Evolutionary conservation across 2,888 invertebrate genomes (phyloP).

Genomic region (Eupithecia pulchellata): DNA sequence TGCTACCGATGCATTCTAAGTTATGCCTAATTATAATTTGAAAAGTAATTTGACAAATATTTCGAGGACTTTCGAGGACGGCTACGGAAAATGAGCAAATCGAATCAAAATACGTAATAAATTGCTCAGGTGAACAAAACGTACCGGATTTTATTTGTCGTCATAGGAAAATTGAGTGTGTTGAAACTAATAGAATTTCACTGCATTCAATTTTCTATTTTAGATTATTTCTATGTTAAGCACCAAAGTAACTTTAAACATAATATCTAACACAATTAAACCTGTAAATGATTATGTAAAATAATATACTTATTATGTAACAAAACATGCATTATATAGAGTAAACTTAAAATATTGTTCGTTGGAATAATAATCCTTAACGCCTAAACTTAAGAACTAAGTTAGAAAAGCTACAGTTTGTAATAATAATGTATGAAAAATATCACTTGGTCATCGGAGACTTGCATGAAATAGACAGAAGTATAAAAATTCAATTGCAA

Average conservation of each 20-base stretch:
- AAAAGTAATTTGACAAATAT: slow-evolving; percentile 11
- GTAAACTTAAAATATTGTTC: slow-evolving; percentile 60
- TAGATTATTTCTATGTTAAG: slow-evolving; percentile 11
- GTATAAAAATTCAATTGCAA: slow-evolving; percentile 22
- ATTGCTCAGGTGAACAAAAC: not conserved
- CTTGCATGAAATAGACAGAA: slow-evolving; percentile 34
- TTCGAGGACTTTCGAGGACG: slow-evolving; percentile 23
- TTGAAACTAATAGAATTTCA: slow-evolving; percentile 2
- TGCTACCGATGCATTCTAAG: slow-evolving; percentile 11
- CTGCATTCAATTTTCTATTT: too few species aligned
- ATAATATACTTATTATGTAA: slow-evolving; percentile 31
- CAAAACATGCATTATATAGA: slow-evolving; percentile 34
- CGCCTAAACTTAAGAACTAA: slow-evolving; percentile 62
- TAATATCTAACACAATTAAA: slow-evolving; percentile 33
- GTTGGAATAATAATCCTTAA: slow-evolving; percentile 71
- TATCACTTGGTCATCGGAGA: slow-evolving; percentile 78
- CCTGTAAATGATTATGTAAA: slow-evolving; percentile 26
- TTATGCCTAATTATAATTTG: not conserved
- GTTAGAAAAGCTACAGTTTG: slow-evolving; percentile 64
- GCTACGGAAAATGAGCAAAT: slow-evolving; percentile 27
- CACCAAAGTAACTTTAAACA: slow-evolving; percentile 46
- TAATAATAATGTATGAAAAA: slow-evolving; percentile 64
- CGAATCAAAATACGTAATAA: slow-evolving; percentile 5
- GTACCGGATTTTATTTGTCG: not conserved
- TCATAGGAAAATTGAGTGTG: not conserved